Evolutionary conservation across 2,888 invertebrate genomes (phyloP).

Genomic region (Andrena chrysosceles): DNA sequence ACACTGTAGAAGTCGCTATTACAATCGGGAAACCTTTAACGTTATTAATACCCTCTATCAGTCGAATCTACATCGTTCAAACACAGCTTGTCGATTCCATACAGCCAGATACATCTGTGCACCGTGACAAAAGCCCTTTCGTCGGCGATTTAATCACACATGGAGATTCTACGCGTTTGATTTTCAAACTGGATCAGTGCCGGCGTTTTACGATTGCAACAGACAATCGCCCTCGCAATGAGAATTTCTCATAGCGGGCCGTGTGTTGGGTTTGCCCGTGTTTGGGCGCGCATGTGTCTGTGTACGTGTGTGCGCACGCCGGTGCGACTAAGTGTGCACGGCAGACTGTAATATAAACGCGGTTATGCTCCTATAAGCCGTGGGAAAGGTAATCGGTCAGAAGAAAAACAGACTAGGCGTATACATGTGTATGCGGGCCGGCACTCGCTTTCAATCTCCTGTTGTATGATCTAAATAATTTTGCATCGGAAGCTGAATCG

Average conservation of each 20-base stretch:
- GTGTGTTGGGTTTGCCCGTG: constrained; percentile 52
- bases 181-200: constrained; percentile 73
- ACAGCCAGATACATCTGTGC: background rate
- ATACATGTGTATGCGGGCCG: constrained; percentile 29
- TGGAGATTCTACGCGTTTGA: constrained; percentile 61
- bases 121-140: constrained; percentile 20
- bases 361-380: constrained; percentile 65
- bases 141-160: constrained; percentile 34
- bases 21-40: background rate
- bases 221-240: constrained; percentile 76
- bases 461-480: constrained; percentile 58
- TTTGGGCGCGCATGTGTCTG: too few relatives aligned
- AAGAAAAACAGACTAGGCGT: constrained; percentile 76
- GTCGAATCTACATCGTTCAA: constrained; percentile 6
- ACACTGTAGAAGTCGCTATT: background rate
- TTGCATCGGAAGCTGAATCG: constrained; percentile 24
- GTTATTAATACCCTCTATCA: constrained; percentile 2
- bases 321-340: constrained; percentile 63
- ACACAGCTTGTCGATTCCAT: background rate
- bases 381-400: constrained; percentile 82
- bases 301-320: constrained; percentile 49
- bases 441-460: constrained; percentile 56
- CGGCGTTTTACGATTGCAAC: constrained; percentile 68
- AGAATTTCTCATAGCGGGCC: constrained; percentile 77
- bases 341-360: constrained; percentile 77